phyloP scores from a whole-genome alignment of 2,797 vertebrate genomes.

The Trachurus trachurus region DNA sequence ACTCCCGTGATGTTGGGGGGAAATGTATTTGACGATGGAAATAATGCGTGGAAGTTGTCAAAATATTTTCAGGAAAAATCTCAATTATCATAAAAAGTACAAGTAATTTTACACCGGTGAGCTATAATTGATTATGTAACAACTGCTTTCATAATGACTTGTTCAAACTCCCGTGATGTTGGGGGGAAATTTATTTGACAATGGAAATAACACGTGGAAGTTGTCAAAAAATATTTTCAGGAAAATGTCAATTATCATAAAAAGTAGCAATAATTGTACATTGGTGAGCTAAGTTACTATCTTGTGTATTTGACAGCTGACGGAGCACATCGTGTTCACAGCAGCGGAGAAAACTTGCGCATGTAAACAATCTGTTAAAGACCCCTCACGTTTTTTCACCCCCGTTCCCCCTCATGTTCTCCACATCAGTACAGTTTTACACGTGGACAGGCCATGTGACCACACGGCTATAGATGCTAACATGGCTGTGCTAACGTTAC shows the following conservation, averaged over 20 bases:
- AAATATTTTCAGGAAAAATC: background rate
- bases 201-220: too few species aligned
- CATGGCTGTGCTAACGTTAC: background rate
- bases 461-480: conserved; percentile 27
- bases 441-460: conserved; percentile 45
- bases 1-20: too few species aligned
- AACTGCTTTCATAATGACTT: too few species aligned
- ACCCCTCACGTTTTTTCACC: background rate
- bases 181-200: too few species aligned
- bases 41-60: too few species aligned
- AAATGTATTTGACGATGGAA: too few species aligned
- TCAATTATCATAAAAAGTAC: background rate
- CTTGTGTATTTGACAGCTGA: conserved; percentile 14
- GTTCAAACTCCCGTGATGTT: too few species aligned
- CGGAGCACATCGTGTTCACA: conserved; percentile 21
- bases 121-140: too few species aligned
- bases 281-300: background rate
- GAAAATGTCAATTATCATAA: background rate
- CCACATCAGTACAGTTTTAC: background rate
- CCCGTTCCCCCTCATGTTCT: background rate
- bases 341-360: background rate
- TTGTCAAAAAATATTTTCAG: background rate
- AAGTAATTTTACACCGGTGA: too few species aligned
- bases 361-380: background rate
- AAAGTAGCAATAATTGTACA: too few species aligned